Evolutionary conservation across 2,797 vertebrate species (phyloP).

Genomic region (Scleropages formosus): DNA sequence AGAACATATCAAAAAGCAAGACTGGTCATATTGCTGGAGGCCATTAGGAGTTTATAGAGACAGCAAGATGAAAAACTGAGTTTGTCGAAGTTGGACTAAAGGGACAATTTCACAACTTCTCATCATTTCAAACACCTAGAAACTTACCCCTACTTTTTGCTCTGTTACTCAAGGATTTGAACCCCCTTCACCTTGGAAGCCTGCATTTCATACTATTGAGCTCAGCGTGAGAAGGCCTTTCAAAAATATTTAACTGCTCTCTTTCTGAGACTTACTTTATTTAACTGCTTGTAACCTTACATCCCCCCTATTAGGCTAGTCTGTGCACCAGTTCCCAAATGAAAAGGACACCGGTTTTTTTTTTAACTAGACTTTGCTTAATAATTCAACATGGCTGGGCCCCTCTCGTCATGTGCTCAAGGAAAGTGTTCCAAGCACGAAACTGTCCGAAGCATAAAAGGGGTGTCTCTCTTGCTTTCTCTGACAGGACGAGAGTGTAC

Average conservation of each 20-base stretch:
- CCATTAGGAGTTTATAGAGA: neutral
- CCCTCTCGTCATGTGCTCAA: neutral
- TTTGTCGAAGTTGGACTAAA: neutral
- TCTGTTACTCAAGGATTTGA: too few species aligned
- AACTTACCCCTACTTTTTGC: too few species aligned
- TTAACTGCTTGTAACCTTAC: too few species aligned
- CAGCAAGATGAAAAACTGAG: neutral
- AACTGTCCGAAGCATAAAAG: too few species aligned
- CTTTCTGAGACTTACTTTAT: neutral
- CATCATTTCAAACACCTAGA: too few species aligned
- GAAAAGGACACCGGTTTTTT: neutral
- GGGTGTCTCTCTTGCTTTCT: neutral
- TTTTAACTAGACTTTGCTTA: slow-evolving; percentile 3
- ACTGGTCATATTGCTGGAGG: neutral
- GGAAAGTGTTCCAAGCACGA: neutral
- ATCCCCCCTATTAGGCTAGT: too few species aligned
- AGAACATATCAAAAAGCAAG: neutral
- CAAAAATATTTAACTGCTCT: neutral
- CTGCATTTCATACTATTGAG: neutral
- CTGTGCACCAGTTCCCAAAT: too few species aligned
- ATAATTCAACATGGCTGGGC: slow-evolving; percentile 20
- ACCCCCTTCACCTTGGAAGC: too few species aligned
- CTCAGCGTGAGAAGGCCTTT: neutral
- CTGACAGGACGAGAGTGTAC: neutral
- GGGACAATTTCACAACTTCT: neutral